Evolutionary conservation across 2,797 vertebrate species (phyloP), one percentile per base, ranked within the genome.

Genomic region (Gallirallus australis): DNA sequence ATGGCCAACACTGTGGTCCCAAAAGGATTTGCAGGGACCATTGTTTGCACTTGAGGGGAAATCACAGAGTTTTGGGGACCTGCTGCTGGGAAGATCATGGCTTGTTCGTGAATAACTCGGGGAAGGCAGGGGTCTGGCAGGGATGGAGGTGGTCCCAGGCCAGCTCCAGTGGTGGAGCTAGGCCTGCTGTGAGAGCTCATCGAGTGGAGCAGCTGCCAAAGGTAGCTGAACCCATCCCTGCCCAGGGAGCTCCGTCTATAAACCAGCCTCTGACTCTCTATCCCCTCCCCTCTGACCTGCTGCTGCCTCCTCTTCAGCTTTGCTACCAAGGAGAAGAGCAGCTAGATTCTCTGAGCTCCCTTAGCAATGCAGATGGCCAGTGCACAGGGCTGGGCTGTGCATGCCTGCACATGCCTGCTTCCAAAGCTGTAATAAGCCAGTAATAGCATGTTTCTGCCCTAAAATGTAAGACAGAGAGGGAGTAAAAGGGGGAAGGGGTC

Each of bases 231-330:
- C 13, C 20, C 7, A 2, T 47, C 24, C 30, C 17, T 54, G 3
- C 9, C 4, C 0, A 1, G 11, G 52, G 10, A 5, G 5, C 2
- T 60, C 16, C 0, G 0, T 40, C 57, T 48, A 3, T 66, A 68
- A 56, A 47, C 48, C 59, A 52, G 21, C 31, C 28, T 14, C 31
- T 10, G 25, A 5, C 19, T 35, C 52, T 45, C 5, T 56, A 31
- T 40, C 7, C 47, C 13, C 15, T 91, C 37, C 39, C 17, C 42
- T 76, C 7, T 1, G 5, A n/a, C 35, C 20, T 59, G 14, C 45
- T 5, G 1, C 27, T 18, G 15, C 27, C n/a, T 30, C 35, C 24
- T 35, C 68, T 52, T 52, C 63, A 7, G 3, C 35, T 56, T 21
- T 0, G 3, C 27, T 4, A 3, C 60, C 0, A 3, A 30, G 50